These are phyloP conservation scores for Crocuta crocuta DNA, from an alignment of 2,113 vertebrate species.

Conservation along the genomic window DNA sequence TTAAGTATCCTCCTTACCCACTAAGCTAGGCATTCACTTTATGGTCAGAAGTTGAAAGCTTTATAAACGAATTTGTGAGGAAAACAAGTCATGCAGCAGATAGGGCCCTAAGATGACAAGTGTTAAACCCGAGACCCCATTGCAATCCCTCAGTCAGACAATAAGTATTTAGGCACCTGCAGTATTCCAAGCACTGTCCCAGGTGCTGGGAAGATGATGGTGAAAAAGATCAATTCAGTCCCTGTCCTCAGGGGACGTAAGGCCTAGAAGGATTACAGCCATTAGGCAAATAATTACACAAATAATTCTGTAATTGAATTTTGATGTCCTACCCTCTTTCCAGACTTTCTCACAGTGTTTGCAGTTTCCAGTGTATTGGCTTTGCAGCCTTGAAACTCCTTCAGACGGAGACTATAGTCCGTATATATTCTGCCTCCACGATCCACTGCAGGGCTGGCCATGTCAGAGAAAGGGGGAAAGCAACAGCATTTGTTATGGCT, in stretches of 20 bases:
- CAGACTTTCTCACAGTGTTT: not conserved
- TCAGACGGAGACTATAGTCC: not conserved
- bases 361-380: not conserved
- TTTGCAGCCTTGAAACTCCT: slow-evolving; percentile 19
- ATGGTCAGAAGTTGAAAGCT: slow-evolving; percentile 17
- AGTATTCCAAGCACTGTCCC: not conserved
- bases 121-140: not conserved
- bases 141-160: not conserved
- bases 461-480: not conserved
- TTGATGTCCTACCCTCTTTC: not conserved
- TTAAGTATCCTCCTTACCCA: not conserved
- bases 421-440: not conserved
- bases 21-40: not conserved
- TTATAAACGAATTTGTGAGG: not conserved
- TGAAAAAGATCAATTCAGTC: not conserved
- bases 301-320: slow-evolving; percentile 30
- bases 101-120: not conserved
- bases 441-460: not conserved
- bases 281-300: slow-evolving; percentile 45
- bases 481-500: not conserved
- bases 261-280: not conserved
- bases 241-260: not conserved
- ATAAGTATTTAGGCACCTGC: not conserved
- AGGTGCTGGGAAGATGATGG: not conserved
- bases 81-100: not conserved